A percentile compares a stretch with the other conserved stretches of the same genome.
Evolutionary conservation across 2,888 invertebrate genomes (phyloP).

Genomic region (Elaeidobius kamerunicus): DNA sequence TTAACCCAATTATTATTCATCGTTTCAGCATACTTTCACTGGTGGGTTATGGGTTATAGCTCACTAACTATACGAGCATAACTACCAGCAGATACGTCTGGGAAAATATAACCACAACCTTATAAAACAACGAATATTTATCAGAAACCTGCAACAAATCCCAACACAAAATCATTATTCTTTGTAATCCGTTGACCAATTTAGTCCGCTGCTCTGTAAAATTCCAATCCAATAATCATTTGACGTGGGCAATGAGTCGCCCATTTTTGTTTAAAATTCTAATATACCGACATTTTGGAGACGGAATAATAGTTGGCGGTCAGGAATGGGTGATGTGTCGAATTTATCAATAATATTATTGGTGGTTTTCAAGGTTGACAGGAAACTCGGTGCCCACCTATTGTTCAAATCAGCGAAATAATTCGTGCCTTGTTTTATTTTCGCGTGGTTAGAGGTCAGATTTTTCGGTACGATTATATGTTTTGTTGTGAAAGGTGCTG

Average conservation of each 20-base stretch:
- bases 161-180: too few species aligned
- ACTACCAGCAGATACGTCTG: too few species aligned
- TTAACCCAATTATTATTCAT: too few species aligned
- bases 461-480: neutral
- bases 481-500: neutral
- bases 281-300: conserved; percentile 27
- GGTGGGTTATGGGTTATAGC: too few species aligned
- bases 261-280: conserved; percentile 19
- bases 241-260: conserved; percentile 6
- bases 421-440: conserved; percentile 14
- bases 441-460: conserved; percentile 15
- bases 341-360: conserved; percentile 31
- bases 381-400: conserved; percentile 27
- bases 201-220: conserved; percentile 2
- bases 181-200: conserved; percentile 6
- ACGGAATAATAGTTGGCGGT: conserved; percentile 20
- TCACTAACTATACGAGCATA: too few species aligned
- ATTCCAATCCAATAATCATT: conserved; percentile 16
- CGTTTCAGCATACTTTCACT: too few species aligned
- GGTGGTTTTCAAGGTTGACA: conserved; percentile 27
- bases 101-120: too few species aligned
- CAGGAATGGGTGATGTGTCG: conserved; percentile 26
- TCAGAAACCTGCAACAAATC: too few species aligned
- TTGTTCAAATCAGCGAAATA: conserved; percentile 29
- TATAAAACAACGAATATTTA: too few species aligned